Base-by-base conservation (phyloP, 1,140 invertebrate species). In the Drosophila azteca region DNA sequence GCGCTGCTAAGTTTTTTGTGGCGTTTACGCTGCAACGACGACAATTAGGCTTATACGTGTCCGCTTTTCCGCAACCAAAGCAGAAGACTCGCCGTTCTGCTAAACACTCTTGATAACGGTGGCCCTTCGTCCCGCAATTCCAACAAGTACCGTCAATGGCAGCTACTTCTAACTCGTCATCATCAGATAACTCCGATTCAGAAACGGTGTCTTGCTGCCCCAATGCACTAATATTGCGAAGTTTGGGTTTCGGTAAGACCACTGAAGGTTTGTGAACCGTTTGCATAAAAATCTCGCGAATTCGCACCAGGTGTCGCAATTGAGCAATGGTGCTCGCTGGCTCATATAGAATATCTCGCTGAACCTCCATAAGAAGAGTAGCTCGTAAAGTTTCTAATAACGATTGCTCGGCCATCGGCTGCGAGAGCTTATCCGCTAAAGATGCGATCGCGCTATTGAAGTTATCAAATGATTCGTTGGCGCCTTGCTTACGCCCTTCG, bases 31-130 rank as follows among this genome's bases (percentile, higher is more conserved):
- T 9, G 31, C 31, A 31, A 31, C 29, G 29, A 7, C 29, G n/a
- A n/a, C n/a, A n/a, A n/a, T n/a, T n/a, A n/a, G n/a, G n/a, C n/a
- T n/a, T n/a, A n/a, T n/a, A n/a, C n/a, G n/a, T n/a, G n/a, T n/a
- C n/a, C n/a, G 29, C 11, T 7, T 35, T 6, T 13, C 24, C 54
- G n/a, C 43, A 58, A 17, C 54, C 41, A 17, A 29, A 35, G 11
- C 55, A 48, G 15, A 48, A 46, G 13, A 58, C 39, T n/a, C 11
- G 44, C 6, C 44, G 15, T 48, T 59, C 45, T 31, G 9, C n/a
- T 13, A 11, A 2, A 24, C 44, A 59, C 11, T 59, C 29, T 2
- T 55, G 41, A 15, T 59, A 45, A 11, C 44, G n/a, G 7, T 58
- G 55, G 9, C 55, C 15, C 26, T n/a, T 45, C 6, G 11, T 17